Evolutionary conservation across 2,888 invertebrate species (phyloP).

Genomic region (Dynastes grantii): DNA sequence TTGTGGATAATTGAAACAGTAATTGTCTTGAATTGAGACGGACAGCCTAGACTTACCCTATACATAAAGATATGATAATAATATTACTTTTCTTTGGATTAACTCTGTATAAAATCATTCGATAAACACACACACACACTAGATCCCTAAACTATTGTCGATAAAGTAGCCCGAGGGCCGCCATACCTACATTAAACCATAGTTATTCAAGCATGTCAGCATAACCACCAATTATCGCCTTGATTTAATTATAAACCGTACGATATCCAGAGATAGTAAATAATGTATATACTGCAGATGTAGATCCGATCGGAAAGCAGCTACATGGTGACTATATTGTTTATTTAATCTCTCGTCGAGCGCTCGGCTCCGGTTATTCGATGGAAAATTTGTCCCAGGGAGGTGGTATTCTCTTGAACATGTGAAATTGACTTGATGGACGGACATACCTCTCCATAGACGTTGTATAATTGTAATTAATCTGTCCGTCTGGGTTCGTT

Average conservation of each 20-base stretch:
- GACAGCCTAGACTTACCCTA: too few relatives aligned
- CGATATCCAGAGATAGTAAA: slow-evolving; percentile 53
- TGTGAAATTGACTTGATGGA: too few relatives aligned
- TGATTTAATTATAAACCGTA: slow-evolving; percentile 63
- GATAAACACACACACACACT: background rate
- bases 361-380: too few relatives aligned
- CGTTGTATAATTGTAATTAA: too few relatives aligned
- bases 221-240: slow-evolving; percentile 65
- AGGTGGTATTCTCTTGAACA: too few relatives aligned
- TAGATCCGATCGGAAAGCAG: background rate
- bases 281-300: background rate
- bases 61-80: too few relatives aligned
- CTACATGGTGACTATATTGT: background rate
- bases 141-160: background rate
- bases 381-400: too few relatives aligned
- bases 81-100: background rate
- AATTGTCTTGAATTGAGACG: too few relatives aligned
- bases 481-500: too few relatives aligned
- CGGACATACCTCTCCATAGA: too few relatives aligned
- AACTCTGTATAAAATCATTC: slow-evolving; percentile 2
- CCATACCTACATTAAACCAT: slow-evolving; percentile 58
- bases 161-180: slow-evolving; percentile 54
- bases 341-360: background rate
- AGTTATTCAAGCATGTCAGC: slow-evolving; percentile 66
- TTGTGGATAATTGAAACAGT: too few relatives aligned